These are phyloP conservation scores for Babyrousa celebensis DNA, from an alignment of 2,797 vertebrate species.

Conservation along the genomic window DNA sequence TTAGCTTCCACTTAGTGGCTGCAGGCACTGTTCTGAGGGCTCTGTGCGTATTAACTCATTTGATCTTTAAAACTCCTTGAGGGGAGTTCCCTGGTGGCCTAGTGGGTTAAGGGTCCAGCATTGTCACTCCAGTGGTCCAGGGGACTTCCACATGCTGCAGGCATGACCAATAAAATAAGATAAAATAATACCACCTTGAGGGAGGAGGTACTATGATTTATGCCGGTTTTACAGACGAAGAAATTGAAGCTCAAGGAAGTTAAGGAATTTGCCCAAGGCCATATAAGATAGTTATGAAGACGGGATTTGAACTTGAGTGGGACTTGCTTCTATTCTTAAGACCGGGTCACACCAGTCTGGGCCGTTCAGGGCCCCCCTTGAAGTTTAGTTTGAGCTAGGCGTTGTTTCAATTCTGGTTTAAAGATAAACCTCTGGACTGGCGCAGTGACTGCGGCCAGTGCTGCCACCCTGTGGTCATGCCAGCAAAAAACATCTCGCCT, in stretches of 20 bases:
- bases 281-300: not conserved
- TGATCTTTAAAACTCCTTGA: not conserved
- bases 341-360: not conserved
- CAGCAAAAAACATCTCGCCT: not conserved
- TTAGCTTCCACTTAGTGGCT: not conserved
- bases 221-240: not conserved
- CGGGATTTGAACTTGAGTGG: not conserved
- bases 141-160: too few relatives aligned
- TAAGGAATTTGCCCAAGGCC: constrained; percentile 20
- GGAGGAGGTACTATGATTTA: not conserved
- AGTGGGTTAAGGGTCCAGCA: too few relatives aligned
- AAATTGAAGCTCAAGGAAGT: not conserved
- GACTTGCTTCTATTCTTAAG: constrained; percentile 4
- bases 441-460: not conserved
- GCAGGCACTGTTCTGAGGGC: too few relatives aligned
- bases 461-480: constrained; percentile 61
- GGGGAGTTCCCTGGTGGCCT: not conserved
- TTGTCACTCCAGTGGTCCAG: too few relatives aligned
- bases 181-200: too few relatives aligned
- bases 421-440: not conserved
- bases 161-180: too few relatives aligned
- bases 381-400: not conserved
- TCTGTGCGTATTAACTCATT: not conserved
- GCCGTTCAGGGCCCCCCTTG: not conserved
- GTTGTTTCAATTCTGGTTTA: not conserved